phyloP scores from a whole-genome alignment of 2,113 vertebrate species.

The Mobula hypostoma region DNA sequence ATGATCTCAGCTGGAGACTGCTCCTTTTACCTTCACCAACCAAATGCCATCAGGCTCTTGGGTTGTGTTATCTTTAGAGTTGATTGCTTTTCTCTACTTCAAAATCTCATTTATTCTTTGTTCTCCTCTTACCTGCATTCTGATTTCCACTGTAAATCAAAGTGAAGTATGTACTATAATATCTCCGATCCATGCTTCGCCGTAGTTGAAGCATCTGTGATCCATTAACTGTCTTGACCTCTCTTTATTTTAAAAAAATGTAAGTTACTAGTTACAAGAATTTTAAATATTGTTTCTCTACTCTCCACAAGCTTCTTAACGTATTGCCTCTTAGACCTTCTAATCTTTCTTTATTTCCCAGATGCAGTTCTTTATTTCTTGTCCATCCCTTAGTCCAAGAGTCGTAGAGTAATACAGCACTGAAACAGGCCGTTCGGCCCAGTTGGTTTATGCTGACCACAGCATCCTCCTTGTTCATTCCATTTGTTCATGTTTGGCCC shows the following conservation, averaged over 20 bases:
- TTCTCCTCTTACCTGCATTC: not conserved
- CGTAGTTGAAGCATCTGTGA: not conserved
- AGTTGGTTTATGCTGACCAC: too few relatives aligned
- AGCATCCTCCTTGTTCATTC: too few relatives aligned
- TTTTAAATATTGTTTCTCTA: not conserved
- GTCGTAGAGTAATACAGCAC: too few relatives aligned
- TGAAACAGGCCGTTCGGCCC: too few relatives aligned
- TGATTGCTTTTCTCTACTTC: not conserved
- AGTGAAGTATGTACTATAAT: not conserved
- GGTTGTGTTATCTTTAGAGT: not conserved
- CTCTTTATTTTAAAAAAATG: not conserved
- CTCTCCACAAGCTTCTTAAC: not conserved
- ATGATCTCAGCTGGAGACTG: not conserved
- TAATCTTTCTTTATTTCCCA: not conserved
- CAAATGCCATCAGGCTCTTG: not conserved
- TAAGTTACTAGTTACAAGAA: not conserved
- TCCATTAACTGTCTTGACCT: not conserved
- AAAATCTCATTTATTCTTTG: not conserved
- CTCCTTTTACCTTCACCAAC: not conserved
- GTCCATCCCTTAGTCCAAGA: too few relatives aligned
- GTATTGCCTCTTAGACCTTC: not conserved
- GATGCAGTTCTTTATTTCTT: not conserved
- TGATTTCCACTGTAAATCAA: not conserved
- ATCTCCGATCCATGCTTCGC: not conserved
- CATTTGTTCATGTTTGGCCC: too few relatives aligned